phyloP scores from a whole-genome alignment of 2,113 vertebrate genomes.

The Labeo rohita region DNA sequence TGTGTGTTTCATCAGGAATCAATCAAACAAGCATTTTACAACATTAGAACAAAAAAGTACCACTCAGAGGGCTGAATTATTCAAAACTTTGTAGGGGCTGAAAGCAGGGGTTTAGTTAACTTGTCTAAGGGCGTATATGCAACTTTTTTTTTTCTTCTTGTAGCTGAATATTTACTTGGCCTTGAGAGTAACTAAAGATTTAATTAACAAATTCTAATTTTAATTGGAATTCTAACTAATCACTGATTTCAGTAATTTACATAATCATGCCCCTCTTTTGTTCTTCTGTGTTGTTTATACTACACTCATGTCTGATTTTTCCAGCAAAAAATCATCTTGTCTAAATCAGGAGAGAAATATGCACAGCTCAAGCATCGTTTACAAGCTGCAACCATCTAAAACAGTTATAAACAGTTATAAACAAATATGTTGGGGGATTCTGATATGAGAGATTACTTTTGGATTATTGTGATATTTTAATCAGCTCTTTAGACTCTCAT shows the following conservation, averaged over 20 bases:
- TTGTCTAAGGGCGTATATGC: background rate
- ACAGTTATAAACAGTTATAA: background rate
- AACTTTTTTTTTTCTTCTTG: background rate
- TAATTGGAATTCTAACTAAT: background rate
- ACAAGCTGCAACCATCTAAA: background rate
- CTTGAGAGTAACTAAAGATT: background rate
- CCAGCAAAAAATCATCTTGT: no score
- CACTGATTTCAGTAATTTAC: background rate
- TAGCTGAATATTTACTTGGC: background rate
- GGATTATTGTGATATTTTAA: no score
- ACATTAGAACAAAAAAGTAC: background rate
- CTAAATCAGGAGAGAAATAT: no score
- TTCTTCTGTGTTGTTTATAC: background rate
- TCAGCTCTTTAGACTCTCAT: no score
- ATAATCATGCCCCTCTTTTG: background rate
- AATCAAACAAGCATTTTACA: conserved; percentile 12
- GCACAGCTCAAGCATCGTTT: background rate
- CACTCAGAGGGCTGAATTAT: background rate
- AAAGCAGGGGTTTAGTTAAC: background rate
- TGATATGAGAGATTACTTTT: background rate
- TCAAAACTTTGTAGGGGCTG: background rate
- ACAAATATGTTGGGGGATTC: background rate
- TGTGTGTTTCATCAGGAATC: conserved; percentile 6
- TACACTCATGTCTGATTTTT: background rate
- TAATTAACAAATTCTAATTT: background rate